A percentile compares a stretch with the other conserved stretches of the same genome.
These are phyloP conservation scores for Ammodytes marinus DNA, from an alignment of 2,113 vertebrate species.

Conservation along the genomic window DNA sequence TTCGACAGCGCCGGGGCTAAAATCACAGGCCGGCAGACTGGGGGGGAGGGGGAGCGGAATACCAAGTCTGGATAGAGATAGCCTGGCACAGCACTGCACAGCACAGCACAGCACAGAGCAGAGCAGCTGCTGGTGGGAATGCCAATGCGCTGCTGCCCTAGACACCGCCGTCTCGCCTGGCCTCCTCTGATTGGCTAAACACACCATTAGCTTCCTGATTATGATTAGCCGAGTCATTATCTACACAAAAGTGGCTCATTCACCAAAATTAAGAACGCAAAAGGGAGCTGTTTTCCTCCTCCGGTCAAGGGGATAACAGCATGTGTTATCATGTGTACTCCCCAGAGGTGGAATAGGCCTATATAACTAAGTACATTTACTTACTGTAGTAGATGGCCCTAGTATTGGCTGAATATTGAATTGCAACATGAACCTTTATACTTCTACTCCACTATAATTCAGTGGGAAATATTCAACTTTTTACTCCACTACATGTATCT, in stretches of 20 bases:
- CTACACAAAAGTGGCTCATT: conserved; percentile 79
- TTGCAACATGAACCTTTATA: too few species aligned
- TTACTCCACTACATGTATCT: too few species aligned
- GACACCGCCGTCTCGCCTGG: conserved; percentile 59
- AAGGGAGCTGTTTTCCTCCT: conserved; percentile 52
- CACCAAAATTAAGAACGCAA: conserved; percentile 70
- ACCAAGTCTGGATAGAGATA: conserved; percentile 70
- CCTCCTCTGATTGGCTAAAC: conserved; percentile 80
- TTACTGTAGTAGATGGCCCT: too few species aligned
- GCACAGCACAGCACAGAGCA: background rate
- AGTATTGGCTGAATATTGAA: too few species aligned
- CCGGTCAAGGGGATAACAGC: conserved; percentile 56
- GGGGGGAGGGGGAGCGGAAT: conserved; percentile 68
- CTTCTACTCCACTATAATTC: too few species aligned
- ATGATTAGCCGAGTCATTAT: conserved; percentile 83
- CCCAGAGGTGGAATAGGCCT: background rate
- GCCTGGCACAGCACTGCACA: conserved; percentile 52
- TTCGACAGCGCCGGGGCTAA: conserved; percentile 47
- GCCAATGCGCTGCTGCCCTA: conserved; percentile 65
- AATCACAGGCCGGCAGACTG: conserved; percentile 54
- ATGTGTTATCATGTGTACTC: conserved; percentile 35
- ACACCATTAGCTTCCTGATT: conserved; percentile 82
- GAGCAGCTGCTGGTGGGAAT: conserved; percentile 77
- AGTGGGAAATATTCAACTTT: too few species aligned
- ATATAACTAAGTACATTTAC: too few species aligned